Evolutionary conservation across 2,113 vertebrate species (phyloP).

Genomic region (Zosterops japonicus): DNA sequence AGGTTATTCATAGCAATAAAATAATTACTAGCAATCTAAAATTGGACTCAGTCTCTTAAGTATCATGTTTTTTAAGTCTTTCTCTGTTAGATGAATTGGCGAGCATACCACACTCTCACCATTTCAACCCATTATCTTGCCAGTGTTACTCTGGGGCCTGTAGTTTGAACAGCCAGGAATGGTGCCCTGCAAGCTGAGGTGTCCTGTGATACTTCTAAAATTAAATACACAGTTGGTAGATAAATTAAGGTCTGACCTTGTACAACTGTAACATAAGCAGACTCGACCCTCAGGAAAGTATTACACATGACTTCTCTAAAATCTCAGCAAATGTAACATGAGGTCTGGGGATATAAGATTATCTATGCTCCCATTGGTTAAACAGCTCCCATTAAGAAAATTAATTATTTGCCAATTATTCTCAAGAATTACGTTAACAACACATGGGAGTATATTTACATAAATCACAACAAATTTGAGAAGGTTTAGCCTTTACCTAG

Average conservation of each 20-base stretch:
- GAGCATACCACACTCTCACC: constrained; percentile 72
- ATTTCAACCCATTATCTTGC: constrained; percentile 75
- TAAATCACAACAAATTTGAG: neutral
- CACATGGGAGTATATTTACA: neutral
- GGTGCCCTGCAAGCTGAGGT: constrained; percentile 58
- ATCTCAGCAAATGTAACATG: constrained; percentile 69
- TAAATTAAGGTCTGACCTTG: constrained; percentile 85
- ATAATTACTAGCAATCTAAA: neutral
- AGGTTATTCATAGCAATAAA: constrained; percentile 30
- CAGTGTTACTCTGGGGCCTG: constrained; percentile 71
- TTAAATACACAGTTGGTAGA: constrained; percentile 78
- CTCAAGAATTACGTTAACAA: neutral
- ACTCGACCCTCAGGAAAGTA: constrained; percentile 60
- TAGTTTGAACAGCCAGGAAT: constrained; percentile 72
- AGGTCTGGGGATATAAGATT: constrained; percentile 56
- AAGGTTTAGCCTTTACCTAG: neutral
- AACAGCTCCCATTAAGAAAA: constrained; percentile 62
- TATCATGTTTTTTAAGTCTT: constrained; percentile 26
- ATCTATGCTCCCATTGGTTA: constrained; percentile 60
- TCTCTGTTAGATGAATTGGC: constrained; percentile 27
- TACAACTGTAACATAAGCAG: constrained; percentile 73
- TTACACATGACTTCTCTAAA: constrained; percentile 74
- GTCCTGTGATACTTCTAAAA: constrained; percentile 80
- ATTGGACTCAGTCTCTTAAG: neutral
- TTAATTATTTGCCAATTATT: constrained; percentile 11